Percentiles rank a stretch among this genome's conserved stretches.
These are phyloP conservation scores for Lethrus apterus DNA, from an alignment of 1,140 invertebrate genomes.

Conservation along the genomic window DNA sequence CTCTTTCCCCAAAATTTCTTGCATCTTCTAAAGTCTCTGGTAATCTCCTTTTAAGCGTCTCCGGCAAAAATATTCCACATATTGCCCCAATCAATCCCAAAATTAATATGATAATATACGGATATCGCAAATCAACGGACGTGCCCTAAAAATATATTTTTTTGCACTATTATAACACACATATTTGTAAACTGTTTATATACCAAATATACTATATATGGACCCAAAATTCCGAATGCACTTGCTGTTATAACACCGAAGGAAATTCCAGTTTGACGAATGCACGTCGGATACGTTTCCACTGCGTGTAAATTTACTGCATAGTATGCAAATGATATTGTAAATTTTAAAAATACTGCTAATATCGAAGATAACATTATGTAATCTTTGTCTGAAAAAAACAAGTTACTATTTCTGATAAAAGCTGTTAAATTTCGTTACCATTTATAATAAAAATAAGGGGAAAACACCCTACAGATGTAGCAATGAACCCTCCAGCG, in stretches of 20 bases:
- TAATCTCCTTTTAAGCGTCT: conserved; percentile 60
- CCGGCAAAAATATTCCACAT: conserved; percentile 56
- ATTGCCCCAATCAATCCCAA: conserved; percentile 50
- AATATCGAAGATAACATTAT: conserved; percentile 42
- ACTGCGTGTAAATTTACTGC: conserved; percentile 56
- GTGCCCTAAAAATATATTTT: conserved; percentile 27
- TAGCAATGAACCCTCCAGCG: conserved; percentile 15
- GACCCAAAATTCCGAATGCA: conserved; percentile 53
- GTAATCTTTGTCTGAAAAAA: conserved; percentile 10
- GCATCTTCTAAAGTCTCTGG: conserved; percentile 66
- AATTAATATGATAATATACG: conserved; percentile 50
- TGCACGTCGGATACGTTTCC: conserved; percentile 61
- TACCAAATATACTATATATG: conserved; percentile 68
- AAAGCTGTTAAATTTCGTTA: neutral
- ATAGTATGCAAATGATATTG: conserved; percentile 54
- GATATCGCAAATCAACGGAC: conserved; percentile 37
- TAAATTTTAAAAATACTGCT: conserved; percentile 53
- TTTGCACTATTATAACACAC: conserved; percentile 14
- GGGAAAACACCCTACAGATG: conserved; percentile 1
- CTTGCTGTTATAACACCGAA: conserved; percentile 53
- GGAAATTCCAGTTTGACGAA: conserved; percentile 57
- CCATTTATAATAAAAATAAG: conserved; percentile 14
- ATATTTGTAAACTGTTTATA: conserved; percentile 24
- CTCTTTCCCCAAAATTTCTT: conserved; percentile 61
- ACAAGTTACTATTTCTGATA: neutral